Evolutionary conservation across 2,888 invertebrate species (phyloP), one percentile per base, ranked within the genome.

Genomic region (Drosophila melanosoma): DNA sequence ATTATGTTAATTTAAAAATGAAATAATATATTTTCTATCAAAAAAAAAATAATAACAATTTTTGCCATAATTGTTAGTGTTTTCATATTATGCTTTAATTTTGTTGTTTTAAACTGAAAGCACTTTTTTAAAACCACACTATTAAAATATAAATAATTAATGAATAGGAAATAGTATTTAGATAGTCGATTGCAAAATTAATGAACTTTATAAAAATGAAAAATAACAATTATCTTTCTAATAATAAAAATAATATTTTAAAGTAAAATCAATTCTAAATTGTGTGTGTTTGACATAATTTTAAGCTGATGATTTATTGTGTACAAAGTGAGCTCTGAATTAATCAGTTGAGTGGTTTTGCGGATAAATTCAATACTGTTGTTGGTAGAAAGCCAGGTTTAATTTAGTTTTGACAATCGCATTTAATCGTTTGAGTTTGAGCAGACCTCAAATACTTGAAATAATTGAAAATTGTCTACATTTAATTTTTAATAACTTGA

Each of bases 81-180:
- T 23, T 45, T 45, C 7, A 10, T 10, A 26, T 17, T 65, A 63
- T 76, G 51, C 36, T 36, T 51, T 66, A 42, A 71, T 58, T 76
- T 76, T 78, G 54, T 60, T 74, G 58, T 52, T 76, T 71, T 69
- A 80, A 76, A 77, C 83, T 71, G 53, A 59, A 35, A 35, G 61
- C 56, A 42, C 40, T 38, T 62, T 53, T 52, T 33, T 35, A 51
- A n/a, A 15, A 29, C 3, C 36, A 23, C 20, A 57, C 11, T 11
- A 20, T 23, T 15, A 26, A 53, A 40, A 15, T 33, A 15, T 6
- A 51, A 17, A 48, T 54, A 61, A 45, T 15, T 29, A 29, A 48
- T 38, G 42, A 59, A 49, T 61, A 15, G 29, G 1, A 45, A 71
- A 45, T 54, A 11, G 29, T 59, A 45, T 20, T 26, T 6, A 20